Base-by-base conservation (phyloP, 2,888 invertebrate species). In the Carabus problematicus region DNA sequence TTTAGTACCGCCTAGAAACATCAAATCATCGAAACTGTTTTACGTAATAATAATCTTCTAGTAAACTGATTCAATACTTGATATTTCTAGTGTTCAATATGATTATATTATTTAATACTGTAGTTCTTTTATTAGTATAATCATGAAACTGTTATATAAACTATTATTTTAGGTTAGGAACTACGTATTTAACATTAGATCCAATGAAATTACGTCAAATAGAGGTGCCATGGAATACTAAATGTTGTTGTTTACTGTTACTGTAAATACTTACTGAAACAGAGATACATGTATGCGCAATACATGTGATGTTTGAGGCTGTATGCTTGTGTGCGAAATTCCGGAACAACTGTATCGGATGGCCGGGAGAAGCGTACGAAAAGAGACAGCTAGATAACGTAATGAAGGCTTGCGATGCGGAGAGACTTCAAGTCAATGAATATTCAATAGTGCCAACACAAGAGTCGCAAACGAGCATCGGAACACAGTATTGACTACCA, bases 371-470 rank as follows among this genome's bases (percentile, higher is more conserved):
- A 47, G 14, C 52, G 52, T 52, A 47, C 61, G 68, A 62, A 62
- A 62, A 62, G 62, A 60, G 69, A 69, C 56, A 69, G 56, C 55
- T 55, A 8, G 60, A 49, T 60, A 55, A 56, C 45, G 62, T 69
- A 69, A 69, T 69, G 69, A 69, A 69, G 69, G 69, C 58, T 59
- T 59, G 66, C 55, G 69, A 55, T 62, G 55, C 62, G 56, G 41
- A 69, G 62, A 61, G 55, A 62, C 69, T 61, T 61, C 55, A 69
- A 75, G 74, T 75, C 75, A 76, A 76, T 75, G 75, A 75, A 75
- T 75, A 75, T 75, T 75, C 75, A 76, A 76, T 75, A 76, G 75
- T 75, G 73, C 75, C 69, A 75, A 73, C 73, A 75, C 75, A 76
- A 75, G 74, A 76, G 76, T 75, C 74, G 72, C 74, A 75, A 75